These are phyloP conservation scores for Characodon lateralis DNA, from an alignment of 2,797 vertebrate genomes.

Conservation along the genomic window DNA sequence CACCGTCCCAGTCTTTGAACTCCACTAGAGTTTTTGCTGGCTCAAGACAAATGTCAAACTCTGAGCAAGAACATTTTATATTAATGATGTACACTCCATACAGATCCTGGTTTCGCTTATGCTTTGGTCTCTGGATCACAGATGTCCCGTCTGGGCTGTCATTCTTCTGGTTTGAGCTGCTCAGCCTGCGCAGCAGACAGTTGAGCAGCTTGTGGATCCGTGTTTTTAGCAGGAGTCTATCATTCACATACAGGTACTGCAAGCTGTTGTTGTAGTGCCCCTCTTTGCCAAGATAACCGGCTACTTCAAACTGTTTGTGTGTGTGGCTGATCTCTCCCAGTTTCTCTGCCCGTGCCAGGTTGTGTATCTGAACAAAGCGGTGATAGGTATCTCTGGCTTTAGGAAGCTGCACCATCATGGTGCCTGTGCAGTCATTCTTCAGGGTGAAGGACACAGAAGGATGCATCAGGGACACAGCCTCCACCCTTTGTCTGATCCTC, in stretches of 20 bases:
- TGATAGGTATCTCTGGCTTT: conserved; percentile 88
- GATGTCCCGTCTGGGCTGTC: conserved; percentile 65
- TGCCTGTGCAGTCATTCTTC: conserved; percentile 87
- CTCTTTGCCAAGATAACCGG: conserved; percentile 88
- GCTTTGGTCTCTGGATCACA: conserved; percentile 77
- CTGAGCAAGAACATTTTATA: conserved; percentile 86
- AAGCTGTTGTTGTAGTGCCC: conserved; percentile 93
- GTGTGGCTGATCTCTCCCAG: conserved; percentile 84
- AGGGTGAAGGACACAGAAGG: conserved; percentile 91
- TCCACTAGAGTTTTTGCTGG: conserved; percentile 95
- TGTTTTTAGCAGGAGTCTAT: conserved; percentile 90
- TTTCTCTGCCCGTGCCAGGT: conserved; percentile 85
- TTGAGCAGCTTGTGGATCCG: conserved; percentile 91
- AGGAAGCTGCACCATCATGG: conserved; percentile 89
- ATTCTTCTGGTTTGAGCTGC: conserved; percentile 80
- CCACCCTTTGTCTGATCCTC: conserved; percentile 88
- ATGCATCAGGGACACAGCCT: conserved; percentile 91
- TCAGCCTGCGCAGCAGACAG: conserved; percentile 87
- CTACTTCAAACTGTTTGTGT: conserved; percentile 83
- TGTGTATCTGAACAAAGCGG: conserved; percentile 92
- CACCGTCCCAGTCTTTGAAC: conserved; percentile 91
- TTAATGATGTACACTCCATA: conserved; percentile 90
- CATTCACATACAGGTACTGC: conserved; percentile 93
- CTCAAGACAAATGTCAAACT: conserved; percentile 94
- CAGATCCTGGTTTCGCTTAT: conserved; percentile 83